Evolutionary conservation across 1,140 invertebrate species (phyloP).

Genomic region (Notospermus geniculatus): DNA sequence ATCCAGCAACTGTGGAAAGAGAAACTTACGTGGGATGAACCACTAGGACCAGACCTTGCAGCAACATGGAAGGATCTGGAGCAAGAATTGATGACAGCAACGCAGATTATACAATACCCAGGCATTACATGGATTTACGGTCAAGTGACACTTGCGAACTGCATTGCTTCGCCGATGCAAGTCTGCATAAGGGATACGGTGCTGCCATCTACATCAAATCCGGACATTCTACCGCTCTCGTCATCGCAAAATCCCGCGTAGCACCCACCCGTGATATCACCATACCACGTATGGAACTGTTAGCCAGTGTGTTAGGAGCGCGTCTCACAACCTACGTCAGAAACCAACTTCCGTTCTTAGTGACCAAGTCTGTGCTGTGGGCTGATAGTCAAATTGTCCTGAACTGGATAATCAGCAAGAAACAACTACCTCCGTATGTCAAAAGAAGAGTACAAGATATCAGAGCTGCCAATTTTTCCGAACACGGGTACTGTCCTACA

Average conservation of each 20-base stretch:
- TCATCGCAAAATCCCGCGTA: constrained; percentile 3
- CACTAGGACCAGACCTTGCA: constrained; percentile 8
- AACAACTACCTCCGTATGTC: constrained; percentile 2
- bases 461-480: not conserved
- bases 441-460: not conserved
- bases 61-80: constrained; percentile 22
- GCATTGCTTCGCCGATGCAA: constrained; percentile 5
- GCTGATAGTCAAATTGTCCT: constrained; percentile 10
- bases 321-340: not conserved
- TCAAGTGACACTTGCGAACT: not conserved
- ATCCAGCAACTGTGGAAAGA: constrained; percentile 53
- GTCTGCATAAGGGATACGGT: constrained; percentile 1
- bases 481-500: constrained; percentile 6
- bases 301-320: not conserved
- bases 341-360: not conserved
- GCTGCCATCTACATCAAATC: not conserved
- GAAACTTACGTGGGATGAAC: constrained; percentile 54
- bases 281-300: not conserved
- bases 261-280: not conserved
- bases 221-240: not conserved
- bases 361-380: constrained; percentile 4
- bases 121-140: not conserved
- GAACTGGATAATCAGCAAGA: not conserved
- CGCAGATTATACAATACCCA: not conserved
- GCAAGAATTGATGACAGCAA: not conserved